Base-by-base conservation (phyloP, 2,113 vertebrate genomes). In the Amia ocellicauda region DNA sequence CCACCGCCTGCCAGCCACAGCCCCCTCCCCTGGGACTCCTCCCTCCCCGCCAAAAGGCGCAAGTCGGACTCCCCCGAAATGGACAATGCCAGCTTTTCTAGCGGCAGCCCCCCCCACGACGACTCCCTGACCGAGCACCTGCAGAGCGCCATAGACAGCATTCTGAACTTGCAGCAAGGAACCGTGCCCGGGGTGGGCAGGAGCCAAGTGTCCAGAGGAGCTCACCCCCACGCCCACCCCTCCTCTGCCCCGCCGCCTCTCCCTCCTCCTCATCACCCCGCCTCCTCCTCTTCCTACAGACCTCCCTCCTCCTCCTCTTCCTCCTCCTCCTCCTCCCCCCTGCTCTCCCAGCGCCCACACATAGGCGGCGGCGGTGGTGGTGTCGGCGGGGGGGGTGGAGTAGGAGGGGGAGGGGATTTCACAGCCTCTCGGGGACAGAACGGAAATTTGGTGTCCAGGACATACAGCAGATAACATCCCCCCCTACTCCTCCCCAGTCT, bases 111-210 rank as follows among this genome's bases (percentile, higher is more conserved):
- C 0, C 91, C 89, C 45, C 93, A 91, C 2, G 94, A 96, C 14
- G 93, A 95, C 69, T 83, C 92, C 0, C 89, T 97, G 27, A 95
- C 87, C 0, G 92, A 97, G 69, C 95, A 97, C 79, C 87, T 97
- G 4, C 95, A 98, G 86, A 96, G 93, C 20, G 94, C 95, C 78
- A 98, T 97, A 58, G 94, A 98, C 85, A 95, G 94, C 85, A 98
- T 98, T 83, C 90, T 98, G 1, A 96, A 98, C 84, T 88, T 97
- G 43, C 94, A 97, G 75, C 94, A 96, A 77, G 91, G 89, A 69
- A 78, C 71, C 53, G 16, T 52, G 0, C n/a, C 28, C 82, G 83
- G 59, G 82, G 76, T 24, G 69, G 69, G 31, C 68, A 63, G 74
- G 78, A 3, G 17, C 13, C 69, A 78, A 14, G 82, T 71, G 45